phyloP scores from a whole-genome alignment of 92 coral and sea anemone genomes.

The Montipora capitata region DNA sequence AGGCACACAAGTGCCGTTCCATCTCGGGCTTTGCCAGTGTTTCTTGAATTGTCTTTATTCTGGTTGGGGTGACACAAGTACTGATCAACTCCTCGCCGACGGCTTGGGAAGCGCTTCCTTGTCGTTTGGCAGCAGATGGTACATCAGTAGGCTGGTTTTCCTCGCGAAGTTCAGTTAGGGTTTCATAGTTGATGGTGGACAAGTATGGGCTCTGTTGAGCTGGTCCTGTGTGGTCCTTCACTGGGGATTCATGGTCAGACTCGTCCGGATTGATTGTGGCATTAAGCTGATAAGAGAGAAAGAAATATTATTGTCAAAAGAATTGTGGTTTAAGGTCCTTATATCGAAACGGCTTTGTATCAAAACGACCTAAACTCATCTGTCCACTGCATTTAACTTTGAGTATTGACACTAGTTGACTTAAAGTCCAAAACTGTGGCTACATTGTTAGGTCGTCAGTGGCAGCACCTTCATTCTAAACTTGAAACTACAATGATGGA shows the following conservation, averaged over 20 bases:
- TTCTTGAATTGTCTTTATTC: background rate
- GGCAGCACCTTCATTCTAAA: background rate
- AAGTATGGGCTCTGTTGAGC: background rate
- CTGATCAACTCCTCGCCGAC: conserved; percentile 31
- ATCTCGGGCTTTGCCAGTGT: background rate
- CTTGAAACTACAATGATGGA: background rate
- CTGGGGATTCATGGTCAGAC: conserved; percentile 7
- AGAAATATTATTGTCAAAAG: background rate
- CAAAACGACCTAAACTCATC: background rate
- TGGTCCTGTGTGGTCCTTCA: background rate
- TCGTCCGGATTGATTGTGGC: background rate
- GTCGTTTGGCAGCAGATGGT: background rate
- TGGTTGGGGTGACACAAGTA: conserved; percentile 4
- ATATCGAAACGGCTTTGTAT: no score
- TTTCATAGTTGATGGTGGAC: conserved; percentile 4
- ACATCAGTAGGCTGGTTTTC: background rate
- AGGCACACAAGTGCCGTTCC: conserved; percentile 27
- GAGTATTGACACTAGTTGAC: background rate
- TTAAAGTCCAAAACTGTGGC: background rate
- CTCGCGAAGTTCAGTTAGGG: conserved; percentile 1
- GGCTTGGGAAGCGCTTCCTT: background rate
- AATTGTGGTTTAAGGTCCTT: background rate
- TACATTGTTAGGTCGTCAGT: background rate
- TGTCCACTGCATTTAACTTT: background rate
- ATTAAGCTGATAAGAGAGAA: background rate